Evolutionary conservation across 2,888 invertebrate species (phyloP).

Genomic region (Tortricodes alternella): DNA sequence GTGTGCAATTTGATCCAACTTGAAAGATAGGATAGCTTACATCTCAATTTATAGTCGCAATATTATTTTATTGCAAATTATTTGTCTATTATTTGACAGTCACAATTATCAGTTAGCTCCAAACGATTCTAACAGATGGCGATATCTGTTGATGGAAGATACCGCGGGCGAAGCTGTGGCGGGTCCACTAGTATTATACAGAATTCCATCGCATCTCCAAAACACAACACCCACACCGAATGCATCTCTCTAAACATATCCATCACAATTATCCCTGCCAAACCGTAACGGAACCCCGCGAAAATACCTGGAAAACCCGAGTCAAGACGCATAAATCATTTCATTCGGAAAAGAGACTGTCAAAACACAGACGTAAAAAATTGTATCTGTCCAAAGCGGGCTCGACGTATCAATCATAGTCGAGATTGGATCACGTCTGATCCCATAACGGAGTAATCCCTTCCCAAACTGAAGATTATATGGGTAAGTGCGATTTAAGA

Average conservation of each 20-base stretch:
- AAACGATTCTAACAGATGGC: no score
- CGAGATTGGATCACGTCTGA: slow-evolving; percentile 60
- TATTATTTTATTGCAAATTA: no score
- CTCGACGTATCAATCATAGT: slow-evolving; percentile 59
- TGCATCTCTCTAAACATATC: slow-evolving; percentile 23
- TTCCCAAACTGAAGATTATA: slow-evolving; percentile 21
- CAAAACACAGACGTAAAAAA: slow-evolving; percentile 58
- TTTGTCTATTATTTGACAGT: no score
- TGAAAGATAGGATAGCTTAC: no score
- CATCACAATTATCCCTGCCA: slow-evolving; percentile 26
- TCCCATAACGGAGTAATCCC: slow-evolving; percentile 36
- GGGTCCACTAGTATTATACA: not conserved
- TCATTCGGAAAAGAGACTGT: slow-evolving; percentile 42
- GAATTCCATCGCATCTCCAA: not conserved
- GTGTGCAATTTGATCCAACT: no score
- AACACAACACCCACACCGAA: not conserved
- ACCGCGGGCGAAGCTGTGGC: not conserved
- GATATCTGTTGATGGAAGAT: no score
- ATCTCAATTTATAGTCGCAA: no score
- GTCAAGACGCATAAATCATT: slow-evolving; percentile 50
- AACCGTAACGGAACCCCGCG: slow-evolving; percentile 7
- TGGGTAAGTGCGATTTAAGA: slow-evolving; percentile 2
- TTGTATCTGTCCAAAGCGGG: slow-evolving; percentile 46
- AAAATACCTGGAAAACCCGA: slow-evolving; percentile 33
- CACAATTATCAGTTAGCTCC: no score